Evolutionary conservation across 1,140 invertebrate species (phyloP), one percentile per base, ranked within the genome.

Genomic region (Trichomalopsis sarcophagae): DNA sequence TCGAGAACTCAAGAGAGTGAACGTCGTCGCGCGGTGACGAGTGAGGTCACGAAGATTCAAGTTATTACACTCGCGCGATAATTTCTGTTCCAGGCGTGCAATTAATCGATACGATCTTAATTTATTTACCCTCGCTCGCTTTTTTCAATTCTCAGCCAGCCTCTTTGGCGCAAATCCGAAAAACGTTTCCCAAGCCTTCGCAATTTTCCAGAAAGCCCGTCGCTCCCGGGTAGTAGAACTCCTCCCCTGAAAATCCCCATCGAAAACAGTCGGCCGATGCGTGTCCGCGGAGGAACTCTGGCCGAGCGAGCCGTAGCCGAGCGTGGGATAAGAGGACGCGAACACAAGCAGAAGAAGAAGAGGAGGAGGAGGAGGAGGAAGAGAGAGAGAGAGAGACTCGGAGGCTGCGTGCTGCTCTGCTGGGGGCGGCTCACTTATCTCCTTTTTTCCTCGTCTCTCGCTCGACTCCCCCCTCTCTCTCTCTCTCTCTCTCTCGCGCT

Each of bases 381-480:
- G 50, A 50, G n/a, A 10, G 9, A 55, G 44, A 27, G 69, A 21
- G 86, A 79, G 82, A 71, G 44, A 66, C 87, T 79, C 89, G 81
- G 90, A 91, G 88, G 90, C 87, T 91, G 89, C 88, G 81, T 84
- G 88, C 92, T 84, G 88, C 92, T 92, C 90, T 93, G 92, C 91
- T 93, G 91, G 91, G 91, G 91, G 91, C 91, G 89, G 87, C 89
- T 91, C 87, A 87, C 87, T 89, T 89, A 88, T 90, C 84, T 81
- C 87, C 88, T 89, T 88, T 89, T 86, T 86, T 81, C 81, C 75
- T 82, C 83, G 80, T 85, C 84, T 89, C 85, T 88, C 87, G 30
- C 62, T 73, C 74, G 33, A 36, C 33, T 62, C 81, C 68, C 62
- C n/a, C 50, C 23, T 40, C n/a, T 33, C 62, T 69, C 62, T 69